A percentile compares a stretch with the other conserved stretches of the same genome.
Conservation (phyloP, 2,797 vertebrate genomes). For the Clarias pachynema region DNA sequence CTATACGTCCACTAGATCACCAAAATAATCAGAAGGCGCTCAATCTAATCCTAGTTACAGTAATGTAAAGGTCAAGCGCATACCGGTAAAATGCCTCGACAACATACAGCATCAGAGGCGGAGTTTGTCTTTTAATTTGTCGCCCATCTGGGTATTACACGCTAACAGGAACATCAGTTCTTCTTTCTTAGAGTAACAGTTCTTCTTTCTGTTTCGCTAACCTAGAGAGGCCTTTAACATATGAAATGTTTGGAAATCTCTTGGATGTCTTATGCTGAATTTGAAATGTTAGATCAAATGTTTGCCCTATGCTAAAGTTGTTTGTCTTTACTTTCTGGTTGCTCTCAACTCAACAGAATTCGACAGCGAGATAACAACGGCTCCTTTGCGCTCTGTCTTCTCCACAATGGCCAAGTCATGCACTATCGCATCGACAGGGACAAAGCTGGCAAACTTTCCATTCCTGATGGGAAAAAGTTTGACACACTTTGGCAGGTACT, state of each 20-base stretch:
- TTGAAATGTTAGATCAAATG: neutral
- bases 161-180: neutral
- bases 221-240: neutral
- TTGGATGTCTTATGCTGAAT: neutral
- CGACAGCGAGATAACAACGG: slow-evolving; percentile 85
- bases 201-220: neutral
- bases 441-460: slow-evolving; percentile 85
- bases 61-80: neutral
- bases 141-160: neutral
- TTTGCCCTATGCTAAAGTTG: neutral
- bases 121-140: neutral
- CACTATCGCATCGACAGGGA: slow-evolving; percentile 95
- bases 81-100: neutral
- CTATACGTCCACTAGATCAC: too few relatives aligned
- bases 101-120: too few relatives aligned
- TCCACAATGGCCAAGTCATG: slow-evolving; percentile 86
- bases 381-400: slow-evolving; percentile 90
- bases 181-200: neutral
- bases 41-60: neutral
- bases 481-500: slow-evolving; percentile 97
- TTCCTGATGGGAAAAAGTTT: slow-evolving; percentile 96
- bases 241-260: neutral
- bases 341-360: slow-evolving; percentile 75
- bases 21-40: neutral
- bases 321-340: neutral